Percentiles rank a stretch among this genome's conserved stretches.
Evolutionary conservation across 1,140 invertebrate species (phyloP).

Genomic region (Atta colombica): DNA sequence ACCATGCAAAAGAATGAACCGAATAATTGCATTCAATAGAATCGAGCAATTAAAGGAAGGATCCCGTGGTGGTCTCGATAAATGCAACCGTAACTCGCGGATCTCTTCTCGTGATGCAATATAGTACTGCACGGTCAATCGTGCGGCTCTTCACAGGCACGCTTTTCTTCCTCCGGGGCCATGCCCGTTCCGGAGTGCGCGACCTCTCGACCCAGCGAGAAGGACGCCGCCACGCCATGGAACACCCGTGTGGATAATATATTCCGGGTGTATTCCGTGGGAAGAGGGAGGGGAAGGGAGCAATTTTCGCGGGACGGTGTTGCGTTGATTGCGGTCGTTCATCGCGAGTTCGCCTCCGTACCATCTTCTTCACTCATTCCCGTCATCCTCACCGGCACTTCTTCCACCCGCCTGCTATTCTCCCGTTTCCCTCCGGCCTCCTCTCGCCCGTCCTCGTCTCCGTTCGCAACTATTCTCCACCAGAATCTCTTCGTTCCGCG

Average conservation of each 20-base stretch:
- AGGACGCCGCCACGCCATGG: slow-evolving; percentile 71
- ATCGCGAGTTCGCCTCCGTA: slow-evolving; percentile 79
- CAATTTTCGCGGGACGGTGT: slow-evolving; percentile 83
- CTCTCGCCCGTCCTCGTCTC: background rate
- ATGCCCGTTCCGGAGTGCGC: slow-evolving; percentile 63
- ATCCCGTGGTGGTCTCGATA: slow-evolving; percentile 54
- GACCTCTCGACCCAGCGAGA: slow-evolving; percentile 75
- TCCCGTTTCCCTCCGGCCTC: slow-evolving; percentile 19
- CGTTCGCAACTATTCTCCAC: slow-evolving; percentile 39
- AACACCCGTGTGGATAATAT: slow-evolving; percentile 82
- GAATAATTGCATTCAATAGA: background rate
- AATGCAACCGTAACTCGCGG: slow-evolving; percentile 28
- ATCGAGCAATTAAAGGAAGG: background rate
- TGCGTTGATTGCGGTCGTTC: slow-evolving; percentile 84
- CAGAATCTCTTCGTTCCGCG: slow-evolving; percentile 66
- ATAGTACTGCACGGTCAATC: slow-evolving; percentile 37
- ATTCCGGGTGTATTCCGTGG: slow-evolving; percentile 79
- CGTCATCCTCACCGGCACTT: slow-evolving; percentile 55
- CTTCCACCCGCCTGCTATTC: slow-evolving; percentile 44
- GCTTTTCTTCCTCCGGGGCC: slow-evolving; percentile 74
- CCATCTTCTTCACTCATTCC: slow-evolving; percentile 48
- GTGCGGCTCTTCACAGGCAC: slow-evolving; percentile 67
- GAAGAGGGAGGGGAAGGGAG: slow-evolving; percentile 40
- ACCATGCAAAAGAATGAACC: background rate
- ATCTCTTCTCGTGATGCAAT: slow-evolving; percentile 55